Base-by-base conservation (phyloP, 2,113 vertebrate genomes). In the Alligator sinensis region DNA sequence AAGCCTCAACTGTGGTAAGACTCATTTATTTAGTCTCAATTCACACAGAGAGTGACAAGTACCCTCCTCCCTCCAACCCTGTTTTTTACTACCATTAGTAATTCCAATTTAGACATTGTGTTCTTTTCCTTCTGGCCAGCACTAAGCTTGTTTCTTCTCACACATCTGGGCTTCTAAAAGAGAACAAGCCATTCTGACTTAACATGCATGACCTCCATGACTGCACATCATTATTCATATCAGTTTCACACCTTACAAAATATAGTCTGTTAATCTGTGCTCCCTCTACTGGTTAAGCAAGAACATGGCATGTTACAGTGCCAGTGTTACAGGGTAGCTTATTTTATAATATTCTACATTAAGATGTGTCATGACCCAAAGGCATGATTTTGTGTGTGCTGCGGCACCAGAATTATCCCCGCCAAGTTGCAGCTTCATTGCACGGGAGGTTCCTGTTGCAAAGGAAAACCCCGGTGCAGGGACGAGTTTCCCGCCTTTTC, bases 221-320 rank as follows among this genome's bases (percentile, higher is more conserved):
- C 22, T 70, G 64, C 58, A 16, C 18, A 81, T 61, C 58, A 25
- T 82, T 54, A 3, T 1, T 11, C 34, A 82, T 28, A 58, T 34
- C 17, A 74, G 2, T 4, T 0, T 10, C 6, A 1, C 3, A 25
- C 3, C 17, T 87, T 2, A 11, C 14, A 38, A 90, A 84, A 12
- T 47, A 61, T 82, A 82, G 80, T 90, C 77, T 93, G 61, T 75
- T 93, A 62, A 58, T 84, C 63, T 91, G 83, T 86, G 91, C 94
- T 94, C 94, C 94, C 94, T 95, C 94, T 96, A 80, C 93, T 94
- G 95, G 94, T 24, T 80, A 86, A n/a, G 6, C 0, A 0, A 77
- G 47, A 47, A 25, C 1, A 90, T 1, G 7, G 84, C 89, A 16
- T 3, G 2, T 55, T 0, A 63, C 25, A 27, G 28, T 59, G 68